Base-by-base conservation (phyloP, 2,797 vertebrate genomes). In the Pantherophis alleghaniensis region DNA sequence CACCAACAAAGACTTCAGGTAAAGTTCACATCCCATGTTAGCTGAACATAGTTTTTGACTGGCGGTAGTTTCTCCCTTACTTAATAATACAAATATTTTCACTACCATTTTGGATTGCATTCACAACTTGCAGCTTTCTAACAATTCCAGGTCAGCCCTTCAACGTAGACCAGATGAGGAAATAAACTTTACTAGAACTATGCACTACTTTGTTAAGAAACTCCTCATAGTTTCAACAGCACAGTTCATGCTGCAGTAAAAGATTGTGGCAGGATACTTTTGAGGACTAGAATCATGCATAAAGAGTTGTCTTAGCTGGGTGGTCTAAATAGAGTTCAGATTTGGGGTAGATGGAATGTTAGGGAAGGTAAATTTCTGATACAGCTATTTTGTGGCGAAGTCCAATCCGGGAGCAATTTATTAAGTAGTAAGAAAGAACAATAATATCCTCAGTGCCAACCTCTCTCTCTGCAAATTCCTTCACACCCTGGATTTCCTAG, bases 1-100 rank as follows among this genome's bases (percentile, higher is more conserved):
- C 92, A 99, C 99, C 0, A 99, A 99, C 96, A 92, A 96, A 51
- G 97, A 98, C 4, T 99, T 99, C 97, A 99, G 99, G 99, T 99
- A 96, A 87, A 93, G 55, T 2, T 7, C 0, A 0, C 20, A 32
- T 59, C 74, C 55, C 4, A 16, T 0, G 0, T 4, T 51, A 16
- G 11, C 12, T 42, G 47, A 1, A 9, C 20, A 42, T 11, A 14
- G 57, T 37, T 87, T 13, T 57, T 42, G 10, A 5, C 14, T 32
- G 63, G 16, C 28, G 10, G 14, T 47, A 28, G 2, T 63, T 14
- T 28, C 28, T 55, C 28, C 20, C 16, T 37, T 32, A 88, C n/a
- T n/a, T 57, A 88, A 59, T 88, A 59, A 59, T 37, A 11, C 18
- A 32, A 59, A 59, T n/a, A 32, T 10, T 59, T 59, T 88, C 13